Evolutionary conservation across 1,140 invertebrate genomes (phyloP).

Genomic region (Artemia franciscana): DNA sequence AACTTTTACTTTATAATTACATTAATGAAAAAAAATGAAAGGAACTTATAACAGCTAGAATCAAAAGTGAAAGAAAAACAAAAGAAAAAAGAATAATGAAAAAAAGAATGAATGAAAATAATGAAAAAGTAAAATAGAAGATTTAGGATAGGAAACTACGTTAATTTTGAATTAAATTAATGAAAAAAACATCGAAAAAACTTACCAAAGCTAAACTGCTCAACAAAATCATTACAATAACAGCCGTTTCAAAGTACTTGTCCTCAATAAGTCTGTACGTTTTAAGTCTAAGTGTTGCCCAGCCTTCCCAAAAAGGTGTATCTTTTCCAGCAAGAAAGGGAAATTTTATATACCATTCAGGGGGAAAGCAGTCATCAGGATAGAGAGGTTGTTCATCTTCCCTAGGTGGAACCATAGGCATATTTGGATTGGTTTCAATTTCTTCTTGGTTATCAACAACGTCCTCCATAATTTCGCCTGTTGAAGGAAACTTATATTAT

Average conservation of each 20-base stretch:
- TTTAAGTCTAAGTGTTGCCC: constrained; percentile 72
- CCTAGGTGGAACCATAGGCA: constrained; percentile 11
- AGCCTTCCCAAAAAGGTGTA: constrained; percentile 75
- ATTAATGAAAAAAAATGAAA: too few species aligned
- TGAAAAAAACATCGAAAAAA: too few species aligned
- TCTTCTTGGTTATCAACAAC: constrained; percentile 18
- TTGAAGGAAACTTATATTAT: too few species aligned
- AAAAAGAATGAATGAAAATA: too few species aligned
- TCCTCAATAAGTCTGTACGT: constrained; percentile 89
- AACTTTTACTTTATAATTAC: too few species aligned
- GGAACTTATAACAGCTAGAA: too few species aligned
- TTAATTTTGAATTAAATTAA: too few species aligned
- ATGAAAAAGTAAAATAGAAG: too few species aligned
- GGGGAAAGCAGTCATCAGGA: constrained; percentile 77
- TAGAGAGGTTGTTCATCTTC: constrained; percentile 26
- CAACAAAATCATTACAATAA: constrained; percentile 91
- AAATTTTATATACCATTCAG: constrained; percentile 60
- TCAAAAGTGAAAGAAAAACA: too few species aligned
- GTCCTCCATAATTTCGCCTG: constrained; percentile 10
- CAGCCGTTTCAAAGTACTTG: constrained; percentile 96
- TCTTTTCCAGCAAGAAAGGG: constrained; percentile 68
- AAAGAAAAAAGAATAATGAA: too few species aligned
- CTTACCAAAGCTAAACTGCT: constrained; percentile 88
- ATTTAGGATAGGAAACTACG: too few species aligned
- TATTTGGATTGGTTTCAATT: constrained; percentile 15